A percentile compares a stretch with the other conserved stretches of the same genome.
phyloP scores from a whole-genome alignment of 2,888 invertebrate species.

The Pelosia muscerda region DNA sequence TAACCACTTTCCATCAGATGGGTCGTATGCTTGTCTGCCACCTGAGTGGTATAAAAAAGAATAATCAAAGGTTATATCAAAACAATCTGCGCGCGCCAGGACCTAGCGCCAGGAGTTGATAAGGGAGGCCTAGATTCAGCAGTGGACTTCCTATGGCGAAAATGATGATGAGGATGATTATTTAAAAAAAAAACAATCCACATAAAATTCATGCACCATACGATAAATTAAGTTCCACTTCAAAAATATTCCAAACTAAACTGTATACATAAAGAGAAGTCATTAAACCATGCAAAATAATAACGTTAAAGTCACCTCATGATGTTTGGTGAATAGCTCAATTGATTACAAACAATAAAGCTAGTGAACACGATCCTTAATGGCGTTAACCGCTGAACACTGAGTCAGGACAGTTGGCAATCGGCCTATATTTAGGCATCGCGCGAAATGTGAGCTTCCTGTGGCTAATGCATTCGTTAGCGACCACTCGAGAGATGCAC shows the following conservation, averaged over 20 bases:
- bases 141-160: too few species aligned
- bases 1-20: too few species aligned
- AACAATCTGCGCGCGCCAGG: too few species aligned
- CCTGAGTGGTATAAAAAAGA: too few species aligned
- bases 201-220: neutral
- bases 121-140: too few species aligned
- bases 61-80: too few species aligned
- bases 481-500: slow-evolving; percentile 15
- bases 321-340: slow-evolving; percentile 1
- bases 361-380: slow-evolving; percentile 5
- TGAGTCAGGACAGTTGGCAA: slow-evolving; percentile 59
- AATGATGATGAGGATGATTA: too few species aligned
- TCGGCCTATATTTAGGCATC: slow-evolving; percentile 58
- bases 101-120: too few species aligned
- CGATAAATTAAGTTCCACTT: neutral
- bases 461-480: slow-evolving; percentile 30
- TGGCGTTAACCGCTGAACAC: slow-evolving; percentile 56
- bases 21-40: too few species aligned
- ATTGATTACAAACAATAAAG: neutral
- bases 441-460: slow-evolving; percentile 55
- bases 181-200: too few species aligned
- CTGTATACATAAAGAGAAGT: neutral
- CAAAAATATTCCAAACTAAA: neutral
- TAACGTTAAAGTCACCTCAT: neutral
- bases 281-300: neutral